These are phyloP conservation scores for Antitype chi DNA, from an alignment of 2,888 invertebrate species.

Conservation along the genomic window DNA sequence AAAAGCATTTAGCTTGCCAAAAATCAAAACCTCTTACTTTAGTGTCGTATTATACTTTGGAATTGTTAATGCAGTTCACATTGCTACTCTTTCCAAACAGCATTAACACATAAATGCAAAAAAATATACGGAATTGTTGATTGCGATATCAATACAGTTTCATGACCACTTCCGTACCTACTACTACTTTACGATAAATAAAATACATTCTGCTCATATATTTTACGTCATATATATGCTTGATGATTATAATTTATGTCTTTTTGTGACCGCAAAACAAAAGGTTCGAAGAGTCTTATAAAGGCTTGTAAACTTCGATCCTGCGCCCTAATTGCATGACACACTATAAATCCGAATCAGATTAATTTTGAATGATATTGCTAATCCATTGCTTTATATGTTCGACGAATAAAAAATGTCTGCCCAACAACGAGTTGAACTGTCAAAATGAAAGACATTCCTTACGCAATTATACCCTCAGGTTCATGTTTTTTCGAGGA, in stretches of 20 bases:
- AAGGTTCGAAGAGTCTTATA: constrained; percentile 1
- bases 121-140: not conserved
- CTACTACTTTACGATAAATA: constrained; percentile 1
- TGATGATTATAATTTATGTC: not conserved
- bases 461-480: not conserved
- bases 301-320: not conserved
- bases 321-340: too few relatives aligned
- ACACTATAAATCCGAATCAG: too few relatives aligned
- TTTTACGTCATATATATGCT: not conserved
- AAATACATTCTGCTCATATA: not conserved
- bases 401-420: too few relatives aligned
- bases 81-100: not conserved
- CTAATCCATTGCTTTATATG: too few relatives aligned
- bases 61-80: not conserved
- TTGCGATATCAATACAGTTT: constrained; percentile 7
- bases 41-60: not conserved
- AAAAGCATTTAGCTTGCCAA: too few relatives aligned
- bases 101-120: constrained; percentile 1
- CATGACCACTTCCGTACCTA: constrained; percentile 18
- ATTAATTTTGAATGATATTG: too few relatives aligned
- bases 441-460: too few relatives aligned
- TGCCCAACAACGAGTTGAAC: too few relatives aligned
- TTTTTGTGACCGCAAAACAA: constrained; percentile 7
- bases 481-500: constrained; percentile 36
- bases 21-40: not conserved